Evolutionary conservation across 2,113 vertebrate genomes (phyloP).

Genomic region (Aptenodytes forsteri): DNA sequence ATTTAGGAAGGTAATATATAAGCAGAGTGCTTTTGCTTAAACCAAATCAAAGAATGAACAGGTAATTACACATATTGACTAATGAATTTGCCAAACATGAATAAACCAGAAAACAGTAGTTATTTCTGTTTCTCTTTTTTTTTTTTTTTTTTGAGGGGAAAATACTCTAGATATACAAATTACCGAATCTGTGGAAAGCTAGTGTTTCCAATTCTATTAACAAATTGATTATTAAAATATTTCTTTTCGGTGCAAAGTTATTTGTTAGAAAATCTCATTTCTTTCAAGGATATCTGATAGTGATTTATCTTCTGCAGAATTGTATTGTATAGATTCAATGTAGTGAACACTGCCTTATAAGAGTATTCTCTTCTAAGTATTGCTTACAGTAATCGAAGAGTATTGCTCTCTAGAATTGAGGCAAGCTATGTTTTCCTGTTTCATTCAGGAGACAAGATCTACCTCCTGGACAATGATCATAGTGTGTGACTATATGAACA

Average conservation of each 20-base stretch:
- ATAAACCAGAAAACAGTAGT: background rate
- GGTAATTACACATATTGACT: background rate
- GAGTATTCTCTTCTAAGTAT: background rate
- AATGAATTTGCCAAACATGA: background rate
- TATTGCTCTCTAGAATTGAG: background rate
- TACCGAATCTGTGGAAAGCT: background rate
- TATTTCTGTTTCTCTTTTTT: background rate
- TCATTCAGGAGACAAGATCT: background rate
- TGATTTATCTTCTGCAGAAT: background rate
- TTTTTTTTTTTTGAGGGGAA: background rate
- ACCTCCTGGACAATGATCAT: background rate
- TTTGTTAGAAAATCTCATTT: background rate
- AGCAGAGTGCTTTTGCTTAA: background rate
- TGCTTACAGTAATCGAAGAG: background rate
- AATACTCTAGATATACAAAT: background rate
- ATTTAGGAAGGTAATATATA: background rate
- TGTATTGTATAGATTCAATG: background rate
- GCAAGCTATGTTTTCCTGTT: background rate
- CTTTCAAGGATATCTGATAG: slow-evolving; percentile 5
- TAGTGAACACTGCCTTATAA: background rate
- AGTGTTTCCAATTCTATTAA: background rate
- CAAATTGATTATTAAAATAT: background rate
- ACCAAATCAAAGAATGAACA: background rate
- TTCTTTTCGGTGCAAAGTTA: background rate
- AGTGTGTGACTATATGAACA: background rate